Conservation (phyloP, 2,797 vertebrate genomes). For the Florisuga fusca region DNA sequence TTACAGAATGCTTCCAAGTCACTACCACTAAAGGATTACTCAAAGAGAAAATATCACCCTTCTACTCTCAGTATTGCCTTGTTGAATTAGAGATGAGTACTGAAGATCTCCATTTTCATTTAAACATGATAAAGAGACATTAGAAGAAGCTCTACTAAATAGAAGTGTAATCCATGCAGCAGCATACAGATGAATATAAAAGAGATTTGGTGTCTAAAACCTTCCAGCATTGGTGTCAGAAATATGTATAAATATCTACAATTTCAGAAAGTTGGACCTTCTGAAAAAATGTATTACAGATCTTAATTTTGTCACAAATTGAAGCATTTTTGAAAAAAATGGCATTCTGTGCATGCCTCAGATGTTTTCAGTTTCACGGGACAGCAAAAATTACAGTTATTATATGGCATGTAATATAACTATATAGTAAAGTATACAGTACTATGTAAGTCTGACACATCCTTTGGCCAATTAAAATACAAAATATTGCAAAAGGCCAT, state of each 20-base stretch:
- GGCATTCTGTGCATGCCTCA: background rate
- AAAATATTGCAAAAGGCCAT: background rate
- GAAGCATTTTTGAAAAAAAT: background rate
- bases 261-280: background rate
- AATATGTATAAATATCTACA: background rate
- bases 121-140: background rate
- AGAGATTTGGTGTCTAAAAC: background rate
- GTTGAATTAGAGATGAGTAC: background rate
- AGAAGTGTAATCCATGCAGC: background rate
- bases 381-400: background rate
- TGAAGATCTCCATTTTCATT: background rate
- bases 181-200: background rate
- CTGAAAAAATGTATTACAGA: background rate
- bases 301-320: background rate
- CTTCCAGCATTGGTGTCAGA: background rate
- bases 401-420: background rate
- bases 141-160: background rate
- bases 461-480: background rate
- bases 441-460: background rate
- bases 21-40: background rate
- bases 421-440: background rate
- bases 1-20: background rate
- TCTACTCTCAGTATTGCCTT: background rate
- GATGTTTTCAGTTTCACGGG: background rate
- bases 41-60: background rate